Percentiles rank a stretch among this genome's conserved stretches.
These are phyloP conservation scores for Phalanger gymnotis DNA, from an alignment of 2,797 vertebrate species.

Conservation along the genomic window DNA sequence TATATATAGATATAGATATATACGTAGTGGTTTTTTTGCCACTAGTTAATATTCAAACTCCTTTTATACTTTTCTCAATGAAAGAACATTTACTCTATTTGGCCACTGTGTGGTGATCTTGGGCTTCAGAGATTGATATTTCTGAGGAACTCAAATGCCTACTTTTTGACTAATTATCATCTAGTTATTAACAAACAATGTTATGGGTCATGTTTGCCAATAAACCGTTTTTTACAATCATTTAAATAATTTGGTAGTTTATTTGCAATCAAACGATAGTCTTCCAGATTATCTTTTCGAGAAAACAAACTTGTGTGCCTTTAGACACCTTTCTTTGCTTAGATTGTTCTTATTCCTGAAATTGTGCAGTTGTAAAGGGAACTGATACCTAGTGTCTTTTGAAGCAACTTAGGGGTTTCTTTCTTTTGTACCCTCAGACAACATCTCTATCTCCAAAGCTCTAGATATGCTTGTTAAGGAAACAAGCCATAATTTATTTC, in stretches of 20 bases:
- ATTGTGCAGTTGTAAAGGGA: not conserved
- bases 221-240: conserved; percentile 47
- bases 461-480: not conserved
- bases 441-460: not conserved
- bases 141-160: conserved; percentile 47
- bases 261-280: not conserved
- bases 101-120: conserved; percentile 1
- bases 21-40: too few species aligned
- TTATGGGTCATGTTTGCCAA: not conserved
- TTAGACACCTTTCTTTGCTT: not conserved
- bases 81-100: not conserved
- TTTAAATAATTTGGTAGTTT: conserved; percentile 36
- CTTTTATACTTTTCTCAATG: conserved; percentile 36
- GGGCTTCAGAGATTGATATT: conserved; percentile 6
- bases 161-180: not conserved
- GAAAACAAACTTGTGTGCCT: not conserved
- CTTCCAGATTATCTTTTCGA: conserved; percentile 21
- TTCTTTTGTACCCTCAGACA: not conserved
- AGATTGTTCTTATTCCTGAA: conserved; percentile 9
- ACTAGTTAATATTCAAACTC: not conserved
- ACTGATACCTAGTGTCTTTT: not conserved
- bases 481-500: not conserved
- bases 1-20: too few species aligned
- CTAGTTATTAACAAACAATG: conserved; percentile 34
- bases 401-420: conserved; percentile 5